Evolutionary conservation across 1,140 invertebrate species (phyloP).

Genomic region (Papilio dardanus): DNA sequence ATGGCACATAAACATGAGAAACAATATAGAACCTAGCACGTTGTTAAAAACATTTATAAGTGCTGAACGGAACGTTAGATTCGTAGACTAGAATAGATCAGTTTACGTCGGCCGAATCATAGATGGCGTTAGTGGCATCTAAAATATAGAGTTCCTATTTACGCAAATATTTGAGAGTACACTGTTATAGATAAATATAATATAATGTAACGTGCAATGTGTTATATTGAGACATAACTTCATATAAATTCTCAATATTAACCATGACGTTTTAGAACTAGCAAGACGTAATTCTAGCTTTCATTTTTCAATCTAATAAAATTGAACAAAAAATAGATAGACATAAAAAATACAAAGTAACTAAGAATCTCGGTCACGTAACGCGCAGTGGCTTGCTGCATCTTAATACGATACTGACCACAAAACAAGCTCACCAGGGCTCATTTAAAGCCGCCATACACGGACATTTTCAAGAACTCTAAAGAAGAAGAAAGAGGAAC

Average conservation of each 20-base stretch:
- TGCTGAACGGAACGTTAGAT: not conserved
- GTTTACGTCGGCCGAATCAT: not conserved
- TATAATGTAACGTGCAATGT: no score
- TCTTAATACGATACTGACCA: constrained; percentile 35
- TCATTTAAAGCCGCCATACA: not conserved
- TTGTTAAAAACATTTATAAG: not conserved
- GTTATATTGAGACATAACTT: no score
- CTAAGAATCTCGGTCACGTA: constrained; percentile 41
- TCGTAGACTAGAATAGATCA: not conserved
- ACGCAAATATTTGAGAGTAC: not conserved
- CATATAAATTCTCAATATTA: no score
- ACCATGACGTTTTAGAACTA: not conserved
- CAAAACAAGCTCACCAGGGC: not conserved
- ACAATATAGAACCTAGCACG: not conserved
- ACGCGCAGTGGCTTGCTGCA: constrained; percentile 35
- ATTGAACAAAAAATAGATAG: not conserved
- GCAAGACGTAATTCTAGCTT: not conserved
- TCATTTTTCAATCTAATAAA: not conserved
- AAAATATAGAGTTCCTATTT: not conserved
- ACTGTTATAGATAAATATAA: no score
- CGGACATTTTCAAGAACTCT: not conserved
- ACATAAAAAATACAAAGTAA: constrained; percentile 30
- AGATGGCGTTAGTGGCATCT: not conserved
- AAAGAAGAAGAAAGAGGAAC: not conserved
- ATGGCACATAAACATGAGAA: not conserved